Evolutionary conservation across 2,797 vertebrate species (phyloP), one percentile per base, ranked within the genome.

Genomic region (Capromys pilorides): DNA sequence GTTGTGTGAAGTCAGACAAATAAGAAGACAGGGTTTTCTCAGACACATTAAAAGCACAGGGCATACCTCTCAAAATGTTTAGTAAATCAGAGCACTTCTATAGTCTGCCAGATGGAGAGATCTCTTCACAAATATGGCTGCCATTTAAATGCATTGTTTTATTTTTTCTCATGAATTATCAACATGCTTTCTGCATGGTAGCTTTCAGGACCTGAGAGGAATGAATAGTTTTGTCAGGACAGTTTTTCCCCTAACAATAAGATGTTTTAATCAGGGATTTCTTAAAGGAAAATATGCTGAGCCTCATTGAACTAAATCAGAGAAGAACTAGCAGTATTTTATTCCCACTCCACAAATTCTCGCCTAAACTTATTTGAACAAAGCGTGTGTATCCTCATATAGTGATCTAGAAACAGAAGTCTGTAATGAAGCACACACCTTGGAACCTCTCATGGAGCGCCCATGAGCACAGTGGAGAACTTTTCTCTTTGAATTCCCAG

Each of bases 111-210:
- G 71, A 45, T 0, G 0, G 41, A 61, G n/a, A 81, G 85, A 75
- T 69, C 80, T 45, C 36, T 86, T 77, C 28, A 33, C 24, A 84
- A 78, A 66, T 10, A 33, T 88, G 51, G 18, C 83, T 95, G 79
- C 78, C 69, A 51, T 69, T 90, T 71, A 77, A 88, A 62, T 33
- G 61, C 36, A 82, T 57, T 92, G 24, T 13, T 90, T 54, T 54
- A 82, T 84, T 39, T 54, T 85, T 84, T 39, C 78, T 92, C 57
- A n/a, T 1, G 16, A 79, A 79, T 85, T 88, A 82, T 41, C 66
- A 57, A 36, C 78, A n/a, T 49, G 67, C 36, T 89, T 95, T 84
- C 95, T 87, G n/a, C 39, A 3, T 73, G n/a, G 94, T 16, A 24
- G 6, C 77, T 92, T 57, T 90, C 57, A 39, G 78, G 71, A 73